Evolutionary conservation across 2,797 vertebrate species (phyloP).

Genomic region (Psittacula echo): DNA sequence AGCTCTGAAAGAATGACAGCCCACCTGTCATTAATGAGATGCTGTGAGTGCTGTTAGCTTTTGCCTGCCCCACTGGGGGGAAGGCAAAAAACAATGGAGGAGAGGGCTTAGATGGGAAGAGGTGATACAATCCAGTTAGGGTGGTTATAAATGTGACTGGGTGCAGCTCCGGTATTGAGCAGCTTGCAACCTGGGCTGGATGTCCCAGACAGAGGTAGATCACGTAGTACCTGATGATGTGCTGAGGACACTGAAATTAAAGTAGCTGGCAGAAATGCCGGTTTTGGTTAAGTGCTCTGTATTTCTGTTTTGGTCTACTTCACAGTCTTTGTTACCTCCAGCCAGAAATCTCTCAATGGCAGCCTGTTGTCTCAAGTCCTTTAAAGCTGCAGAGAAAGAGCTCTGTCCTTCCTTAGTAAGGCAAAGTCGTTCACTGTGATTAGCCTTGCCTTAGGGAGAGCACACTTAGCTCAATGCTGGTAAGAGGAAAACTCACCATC

Average conservation of each 20-base stretch:
- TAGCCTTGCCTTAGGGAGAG: not conserved
- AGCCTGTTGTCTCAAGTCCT: not conserved
- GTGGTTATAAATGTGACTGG: not conserved
- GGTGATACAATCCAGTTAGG: not conserved
- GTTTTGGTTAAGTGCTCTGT: not conserved
- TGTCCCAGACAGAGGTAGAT: not conserved
- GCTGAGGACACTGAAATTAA: not conserved
- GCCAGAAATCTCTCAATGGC: not conserved
- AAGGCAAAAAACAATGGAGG: not conserved
- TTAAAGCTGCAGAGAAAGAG: not conserved
- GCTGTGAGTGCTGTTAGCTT: not conserved
- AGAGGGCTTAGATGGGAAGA: not conserved
- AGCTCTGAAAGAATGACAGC: not conserved
- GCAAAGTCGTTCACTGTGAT: not conserved
- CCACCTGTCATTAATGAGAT: not conserved
- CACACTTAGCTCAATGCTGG: not conserved
- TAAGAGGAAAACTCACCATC: not conserved
- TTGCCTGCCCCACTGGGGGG: not conserved
- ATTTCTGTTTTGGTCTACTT: not conserved
- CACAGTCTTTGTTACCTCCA: not conserved
- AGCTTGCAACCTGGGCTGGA: not conserved
- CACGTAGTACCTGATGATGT: rapidly evolving
- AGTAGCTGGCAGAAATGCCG: not conserved
- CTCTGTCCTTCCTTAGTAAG: not conserved
- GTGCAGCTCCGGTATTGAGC: not conserved